Percentiles rank a stretch among this genome's conserved stretches.
phyloP scores from a whole-genome alignment of 2,888 invertebrate genomes.

The Polyommatus icarus region DNA sequence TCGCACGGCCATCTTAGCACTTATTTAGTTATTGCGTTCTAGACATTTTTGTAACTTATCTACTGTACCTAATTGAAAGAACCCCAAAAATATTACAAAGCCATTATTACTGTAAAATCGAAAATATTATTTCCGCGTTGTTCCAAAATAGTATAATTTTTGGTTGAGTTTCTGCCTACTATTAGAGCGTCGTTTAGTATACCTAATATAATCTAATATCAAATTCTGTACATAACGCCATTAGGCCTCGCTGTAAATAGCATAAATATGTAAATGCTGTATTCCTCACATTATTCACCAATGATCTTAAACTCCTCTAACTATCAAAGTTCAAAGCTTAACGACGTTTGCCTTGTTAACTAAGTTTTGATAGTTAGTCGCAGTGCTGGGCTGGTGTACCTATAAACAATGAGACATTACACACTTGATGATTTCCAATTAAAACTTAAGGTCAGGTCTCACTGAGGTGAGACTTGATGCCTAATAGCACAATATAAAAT shows the following conservation, averaged over 20 bases:
- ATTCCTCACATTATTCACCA: constrained; percentile 31
- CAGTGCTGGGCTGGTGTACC: constrained; percentile 13
- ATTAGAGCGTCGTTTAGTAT: neutral
- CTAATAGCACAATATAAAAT: too few relatives aligned
- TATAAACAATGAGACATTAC: constrained; percentile 26
- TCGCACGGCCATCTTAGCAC: neutral
- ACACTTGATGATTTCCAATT: constrained; percentile 23
- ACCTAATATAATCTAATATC: neutral
- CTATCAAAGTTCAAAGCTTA: constrained; percentile 50
- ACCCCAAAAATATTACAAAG: neutral
- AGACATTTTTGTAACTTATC: neutral
- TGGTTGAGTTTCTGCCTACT: neutral
- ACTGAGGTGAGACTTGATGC: too few relatives aligned
- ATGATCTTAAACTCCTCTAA: constrained; percentile 40
- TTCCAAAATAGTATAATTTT: neutral
- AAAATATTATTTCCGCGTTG: neutral
- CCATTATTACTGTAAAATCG: neutral
- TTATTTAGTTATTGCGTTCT: neutral
- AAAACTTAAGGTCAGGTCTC: neutral
- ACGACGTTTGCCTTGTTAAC: constrained; percentile 62
- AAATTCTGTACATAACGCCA: neutral
- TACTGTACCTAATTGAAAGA: neutral
- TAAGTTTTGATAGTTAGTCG: constrained; percentile 56
- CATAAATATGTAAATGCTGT: constrained; percentile 20
- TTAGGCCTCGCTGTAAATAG: neutral